A percentile compares a stretch with the other conserved stretches of the same genome.
phyloP scores from a whole-genome alignment of 2,797 vertebrate genomes.

The Molossus alvarezi region DNA sequence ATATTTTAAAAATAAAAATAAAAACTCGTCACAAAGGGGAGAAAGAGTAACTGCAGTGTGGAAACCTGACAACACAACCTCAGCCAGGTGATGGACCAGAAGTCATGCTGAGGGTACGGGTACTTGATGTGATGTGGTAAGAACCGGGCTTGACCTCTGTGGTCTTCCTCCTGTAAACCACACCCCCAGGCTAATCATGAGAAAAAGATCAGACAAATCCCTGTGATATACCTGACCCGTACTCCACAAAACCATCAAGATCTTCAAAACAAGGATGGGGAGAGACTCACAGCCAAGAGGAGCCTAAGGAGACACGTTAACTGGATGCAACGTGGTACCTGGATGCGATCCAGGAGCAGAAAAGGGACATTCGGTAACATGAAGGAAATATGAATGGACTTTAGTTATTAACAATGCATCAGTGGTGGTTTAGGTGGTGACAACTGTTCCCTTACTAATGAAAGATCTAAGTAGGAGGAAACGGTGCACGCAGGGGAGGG shows the following conservation, averaged over 20 bases:
- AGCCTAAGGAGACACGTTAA: background rate
- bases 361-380: background rate
- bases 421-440: background rate
- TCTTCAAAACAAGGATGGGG: background rate
- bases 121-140: background rate
- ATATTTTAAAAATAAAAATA: too few relatives aligned
- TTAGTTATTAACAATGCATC: background rate
- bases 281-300: background rate
- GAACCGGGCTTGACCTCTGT: background rate
- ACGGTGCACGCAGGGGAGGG: too few relatives aligned
- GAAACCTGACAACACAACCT: background rate
- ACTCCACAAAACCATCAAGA: background rate
- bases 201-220: background rate
- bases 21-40: background rate
- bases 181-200: background rate
- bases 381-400: background rate
- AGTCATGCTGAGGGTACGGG: background rate
- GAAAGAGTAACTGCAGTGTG: background rate
- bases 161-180: background rate
- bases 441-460: too few relatives aligned
- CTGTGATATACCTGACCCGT: background rate
- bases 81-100: background rate
- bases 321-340: rapidly evolving
- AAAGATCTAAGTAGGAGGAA: background rate
- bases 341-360: background rate